Percentiles rank a stretch among this genome's conserved stretches.
Conservation (phyloP, 2,797 vertebrate genomes). For the Helostoma temminkii region DNA sequence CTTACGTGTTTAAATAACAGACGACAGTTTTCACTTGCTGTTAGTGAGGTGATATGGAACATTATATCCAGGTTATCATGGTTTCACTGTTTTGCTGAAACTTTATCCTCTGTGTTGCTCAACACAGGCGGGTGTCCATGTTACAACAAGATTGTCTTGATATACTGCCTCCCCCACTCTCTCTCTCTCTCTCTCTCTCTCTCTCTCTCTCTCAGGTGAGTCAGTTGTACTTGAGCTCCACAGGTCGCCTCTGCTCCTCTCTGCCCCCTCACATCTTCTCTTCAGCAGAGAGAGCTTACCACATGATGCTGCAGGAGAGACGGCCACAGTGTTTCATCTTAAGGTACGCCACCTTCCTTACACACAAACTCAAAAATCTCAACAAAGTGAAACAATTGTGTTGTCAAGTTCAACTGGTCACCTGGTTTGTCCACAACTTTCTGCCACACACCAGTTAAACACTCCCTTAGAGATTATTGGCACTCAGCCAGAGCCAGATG, state of each 20-base stretch:
- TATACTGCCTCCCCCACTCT: not conserved
- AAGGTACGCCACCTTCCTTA: slow-evolving; percentile 82
- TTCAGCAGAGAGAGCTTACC: slow-evolving; percentile 92
- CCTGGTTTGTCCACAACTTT: slow-evolving; percentile 38
- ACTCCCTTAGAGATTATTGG: slow-evolving; percentile 67
- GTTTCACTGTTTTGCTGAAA: slow-evolving; percentile 36
- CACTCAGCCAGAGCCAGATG: slow-evolving; percentile 42
- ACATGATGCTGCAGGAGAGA: slow-evolving; percentile 93
- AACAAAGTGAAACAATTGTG: slow-evolving; percentile 20
- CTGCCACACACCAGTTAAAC: slow-evolving; percentile 60
- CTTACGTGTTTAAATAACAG: not conserved
- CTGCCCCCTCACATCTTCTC: slow-evolving; percentile 97
- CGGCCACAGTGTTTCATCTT: slow-evolving; percentile 93
- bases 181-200: slow-evolving; percentile 44
- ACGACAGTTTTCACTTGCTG: not conserved
- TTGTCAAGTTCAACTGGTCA: slow-evolving; percentile 25
- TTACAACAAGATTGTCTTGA: slow-evolving; percentile 31
- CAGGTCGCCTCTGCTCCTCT: slow-evolving; percentile 89
- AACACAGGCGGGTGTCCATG: slow-evolving; percentile 1
- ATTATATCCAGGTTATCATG: not conserved
- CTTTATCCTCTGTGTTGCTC: slow-evolving; percentile 8
- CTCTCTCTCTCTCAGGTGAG: slow-evolving; percentile 86
- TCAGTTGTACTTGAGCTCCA: slow-evolving; percentile 92
- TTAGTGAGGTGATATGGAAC: slow-evolving; percentile 7
- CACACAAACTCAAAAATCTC: slow-evolving; percentile 2